These are phyloP conservation scores for Poecilia gillii DNA, from an alignment of 2,797 vertebrate genomes.

Conservation along the genomic window DNA sequence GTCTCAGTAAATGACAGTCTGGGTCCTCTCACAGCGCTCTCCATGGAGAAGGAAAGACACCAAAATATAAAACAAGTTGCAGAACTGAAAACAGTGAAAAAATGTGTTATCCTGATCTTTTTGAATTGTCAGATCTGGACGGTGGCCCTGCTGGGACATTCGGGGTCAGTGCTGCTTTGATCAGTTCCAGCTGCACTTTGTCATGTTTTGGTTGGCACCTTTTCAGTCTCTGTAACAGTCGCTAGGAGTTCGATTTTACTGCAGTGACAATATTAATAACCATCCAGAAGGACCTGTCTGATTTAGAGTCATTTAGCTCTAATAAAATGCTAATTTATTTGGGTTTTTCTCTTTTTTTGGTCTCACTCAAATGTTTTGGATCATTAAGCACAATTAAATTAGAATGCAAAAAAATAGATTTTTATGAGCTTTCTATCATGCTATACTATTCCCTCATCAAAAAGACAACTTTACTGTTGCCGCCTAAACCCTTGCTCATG, in stretches of 20 bases:
- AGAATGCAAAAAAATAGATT: too few relatives aligned
- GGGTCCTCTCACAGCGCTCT: slow-evolving; percentile 33
- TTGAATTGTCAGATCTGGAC: not conserved
- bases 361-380: not conserved
- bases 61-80: slow-evolving; percentile 2
- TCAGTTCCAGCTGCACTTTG: not conserved
- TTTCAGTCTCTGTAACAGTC: not conserved
- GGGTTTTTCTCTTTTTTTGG: not conserved
- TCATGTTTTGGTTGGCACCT: not conserved
- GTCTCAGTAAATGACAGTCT: slow-evolving; percentile 48
- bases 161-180: slow-evolving; percentile 17
- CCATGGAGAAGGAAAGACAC: slow-evolving; percentile 12
- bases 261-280: not conserved
- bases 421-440: too few relatives aligned
- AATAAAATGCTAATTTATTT: not conserved
- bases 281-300: not conserved
- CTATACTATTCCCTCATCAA: too few relatives aligned
- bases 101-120: not conserved
- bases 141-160: slow-evolving; percentile 13
- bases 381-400: not conserved
- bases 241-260: not conserved
- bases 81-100: slow-evolving; percentile 7
- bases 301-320: not conserved
- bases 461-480: too few relatives aligned
- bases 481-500: too few relatives aligned